Evolutionary conservation across 2,113 vertebrate genomes (phyloP).

Genomic region (Petroica traversi): DNA sequence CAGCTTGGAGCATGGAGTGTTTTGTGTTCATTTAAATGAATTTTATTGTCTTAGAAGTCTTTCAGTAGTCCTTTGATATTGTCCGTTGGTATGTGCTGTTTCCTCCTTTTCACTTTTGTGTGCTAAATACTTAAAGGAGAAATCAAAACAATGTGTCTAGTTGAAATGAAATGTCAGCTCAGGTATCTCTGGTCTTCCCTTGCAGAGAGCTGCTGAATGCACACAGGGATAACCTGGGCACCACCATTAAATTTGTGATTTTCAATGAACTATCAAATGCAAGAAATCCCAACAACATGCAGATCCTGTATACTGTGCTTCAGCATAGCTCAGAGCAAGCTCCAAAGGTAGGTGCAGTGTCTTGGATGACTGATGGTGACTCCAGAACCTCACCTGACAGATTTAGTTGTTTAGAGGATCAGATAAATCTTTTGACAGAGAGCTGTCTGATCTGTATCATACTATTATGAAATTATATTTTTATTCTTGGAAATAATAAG

Average conservation of each 20-base stretch:
- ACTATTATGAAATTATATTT: background rate
- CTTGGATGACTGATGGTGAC: background rate
- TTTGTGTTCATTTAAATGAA: background rate
- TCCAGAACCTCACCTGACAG: background rate
- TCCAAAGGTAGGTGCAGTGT: constrained; percentile 82
- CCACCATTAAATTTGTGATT: constrained; percentile 95
- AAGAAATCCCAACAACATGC: constrained; percentile 98
- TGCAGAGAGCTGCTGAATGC: constrained; percentile 91
- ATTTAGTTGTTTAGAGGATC: background rate
- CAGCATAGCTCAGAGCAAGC: constrained; percentile 95
- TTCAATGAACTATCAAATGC: constrained; percentile 97
- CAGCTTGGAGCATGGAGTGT: background rate
- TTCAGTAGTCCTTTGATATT: background rate
- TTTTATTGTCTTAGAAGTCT: background rate
- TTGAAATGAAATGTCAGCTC: background rate
- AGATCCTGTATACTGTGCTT: constrained; percentile 91
- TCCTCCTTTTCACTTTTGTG: background rate
- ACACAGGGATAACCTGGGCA: constrained; percentile 93
- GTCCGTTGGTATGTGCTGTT: background rate
- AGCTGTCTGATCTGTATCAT: background rate
- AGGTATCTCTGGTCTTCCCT: background rate
- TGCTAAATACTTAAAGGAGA: background rate
- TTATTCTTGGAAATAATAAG: background rate
- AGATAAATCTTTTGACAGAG: background rate
- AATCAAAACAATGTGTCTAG: background rate